Evolutionary conservation across 30 jellyfish, hydroid and myxozoan species (phyloP).

Genomic region (Hydractinia symbiolongicarpus): DNA sequence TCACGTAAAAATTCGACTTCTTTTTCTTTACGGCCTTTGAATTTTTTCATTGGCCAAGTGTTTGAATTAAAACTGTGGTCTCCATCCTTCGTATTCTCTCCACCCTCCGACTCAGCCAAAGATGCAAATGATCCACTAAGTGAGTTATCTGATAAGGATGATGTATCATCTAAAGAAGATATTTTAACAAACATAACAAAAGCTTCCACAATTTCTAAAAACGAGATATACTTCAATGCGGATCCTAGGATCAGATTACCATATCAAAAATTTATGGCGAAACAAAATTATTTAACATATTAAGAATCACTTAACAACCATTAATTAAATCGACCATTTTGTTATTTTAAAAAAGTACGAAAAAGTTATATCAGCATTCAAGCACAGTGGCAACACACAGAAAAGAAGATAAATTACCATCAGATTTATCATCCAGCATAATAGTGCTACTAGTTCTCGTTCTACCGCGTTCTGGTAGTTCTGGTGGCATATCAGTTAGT

Average conservation of each 20-base stretch:
- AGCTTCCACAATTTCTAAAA: too few species aligned
- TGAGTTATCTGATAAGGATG: constrained; percentile 38
- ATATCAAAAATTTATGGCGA: too few species aligned
- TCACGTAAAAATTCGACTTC: constrained; percentile 68
- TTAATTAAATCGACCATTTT: too few species aligned
- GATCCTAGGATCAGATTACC: too few species aligned
- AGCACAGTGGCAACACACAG: too few species aligned
- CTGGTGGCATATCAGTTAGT: constrained; percentile 18
- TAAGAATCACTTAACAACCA: too few species aligned
- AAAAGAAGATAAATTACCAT: neutral
- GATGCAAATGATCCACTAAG: constrained; percentile 86
- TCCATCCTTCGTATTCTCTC: neutral
- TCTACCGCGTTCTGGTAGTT: neutral
- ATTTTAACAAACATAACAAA: too few species aligned
- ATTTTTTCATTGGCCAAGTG: constrained; percentile 19
- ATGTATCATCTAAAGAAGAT: neutral
- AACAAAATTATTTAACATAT: too few species aligned
- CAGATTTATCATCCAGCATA: neutral
- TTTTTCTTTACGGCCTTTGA: constrained; percentile 13
- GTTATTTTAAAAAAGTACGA: too few species aligned
- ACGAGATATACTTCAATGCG: too few species aligned
- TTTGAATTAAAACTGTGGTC: neutral
- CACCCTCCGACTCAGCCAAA: constrained; percentile 9
- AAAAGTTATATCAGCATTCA: too few species aligned
- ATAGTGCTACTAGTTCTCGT: constrained; percentile 5